Conservation (phyloP, 2,888 invertebrate species). For the Dryomyza anilis region DNA sequence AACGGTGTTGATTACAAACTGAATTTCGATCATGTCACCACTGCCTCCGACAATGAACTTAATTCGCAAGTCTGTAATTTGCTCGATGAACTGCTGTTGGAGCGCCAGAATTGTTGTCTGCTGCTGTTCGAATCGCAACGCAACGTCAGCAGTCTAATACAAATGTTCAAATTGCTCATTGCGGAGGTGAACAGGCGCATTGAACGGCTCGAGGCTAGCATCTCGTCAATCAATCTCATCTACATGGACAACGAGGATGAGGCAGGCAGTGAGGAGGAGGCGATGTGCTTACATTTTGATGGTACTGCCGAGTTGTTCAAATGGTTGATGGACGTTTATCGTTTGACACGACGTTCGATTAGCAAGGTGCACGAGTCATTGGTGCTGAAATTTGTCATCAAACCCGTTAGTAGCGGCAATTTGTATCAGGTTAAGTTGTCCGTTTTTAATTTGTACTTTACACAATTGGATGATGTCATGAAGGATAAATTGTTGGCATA, state of each 20-base stretch:
- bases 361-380: constrained; percentile 5
- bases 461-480: constrained; percentile 31
- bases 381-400: background rate
- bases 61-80: constrained; percentile 32
- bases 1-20: background rate
- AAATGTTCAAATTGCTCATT: constrained; percentile 41
- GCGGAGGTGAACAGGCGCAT: constrained; percentile 41
- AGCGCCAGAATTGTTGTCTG: constrained; percentile 35
- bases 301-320: constrained; percentile 4
- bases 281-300: constrained; percentile 35
- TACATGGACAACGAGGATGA: constrained; percentile 35
- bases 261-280: constrained; percentile 45
- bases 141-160: constrained; percentile 33
- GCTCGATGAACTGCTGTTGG: constrained; percentile 36
- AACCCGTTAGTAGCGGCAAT: background rate
- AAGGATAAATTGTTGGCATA: constrained; percentile 31
- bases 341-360: background rate
- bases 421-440: constrained; percentile 33
- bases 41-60: constrained; percentile 40
- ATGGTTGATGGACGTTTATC: constrained; percentile 12
- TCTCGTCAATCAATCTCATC: constrained; percentile 37
- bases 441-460: constrained; percentile 39
- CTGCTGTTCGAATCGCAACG: constrained; percentile 38
- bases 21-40: constrained; percentile 43
- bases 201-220: constrained; percentile 27